These are phyloP conservation scores for Bombus superbus DNA, from an alignment of 1,140 invertebrate species.

Conservation along the genomic window DNA sequence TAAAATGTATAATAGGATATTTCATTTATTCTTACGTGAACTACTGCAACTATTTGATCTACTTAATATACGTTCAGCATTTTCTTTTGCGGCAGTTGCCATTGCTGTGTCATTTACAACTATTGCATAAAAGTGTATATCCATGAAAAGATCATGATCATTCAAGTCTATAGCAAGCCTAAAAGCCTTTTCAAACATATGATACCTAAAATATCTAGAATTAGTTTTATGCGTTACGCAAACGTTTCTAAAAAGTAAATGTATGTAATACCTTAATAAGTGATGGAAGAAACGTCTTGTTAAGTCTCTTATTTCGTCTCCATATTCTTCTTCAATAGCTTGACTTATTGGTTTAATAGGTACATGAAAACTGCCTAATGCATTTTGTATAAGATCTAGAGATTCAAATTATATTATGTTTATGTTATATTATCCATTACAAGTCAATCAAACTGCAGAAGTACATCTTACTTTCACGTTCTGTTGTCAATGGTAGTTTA, in stretches of 20 bases:
- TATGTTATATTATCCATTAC: not conserved
- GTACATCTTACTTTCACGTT: conserved; percentile 83
- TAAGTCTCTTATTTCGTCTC: conserved; percentile 88
- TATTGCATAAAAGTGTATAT: conserved; percentile 91
- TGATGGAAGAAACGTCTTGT: conserved; percentile 91
- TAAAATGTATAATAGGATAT: conserved; percentile 23
- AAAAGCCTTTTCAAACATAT: conserved; percentile 93
- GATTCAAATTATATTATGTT: conserved; percentile 1
- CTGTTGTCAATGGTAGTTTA: conserved; percentile 85
- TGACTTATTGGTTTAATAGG: conserved; percentile 86
- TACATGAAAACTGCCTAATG: conserved; percentile 88
- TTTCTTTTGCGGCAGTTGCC: conserved; percentile 89
- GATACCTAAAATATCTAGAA: conserved; percentile 84
- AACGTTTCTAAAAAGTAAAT: not conserved
- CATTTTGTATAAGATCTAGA: conserved; percentile 86
- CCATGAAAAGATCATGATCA: conserved; percentile 92
- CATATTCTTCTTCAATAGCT: conserved; percentile 87
- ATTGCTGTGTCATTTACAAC: conserved; percentile 87
- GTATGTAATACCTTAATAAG: conserved; percentile 85
- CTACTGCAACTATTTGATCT: conserved; percentile 84
- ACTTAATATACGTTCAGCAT: conserved; percentile 87
- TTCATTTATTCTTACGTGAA: conserved; percentile 76
- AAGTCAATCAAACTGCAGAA: not conserved
- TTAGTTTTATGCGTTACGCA: conserved; percentile 19
- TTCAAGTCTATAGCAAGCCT: conserved; percentile 92